Percentiles rank a stretch among this genome's conserved stretches.
These are phyloP conservation scores for Cariama cristata DNA, from an alignment of 2,113 vertebrate genomes.

Conservation along the genomic window DNA sequence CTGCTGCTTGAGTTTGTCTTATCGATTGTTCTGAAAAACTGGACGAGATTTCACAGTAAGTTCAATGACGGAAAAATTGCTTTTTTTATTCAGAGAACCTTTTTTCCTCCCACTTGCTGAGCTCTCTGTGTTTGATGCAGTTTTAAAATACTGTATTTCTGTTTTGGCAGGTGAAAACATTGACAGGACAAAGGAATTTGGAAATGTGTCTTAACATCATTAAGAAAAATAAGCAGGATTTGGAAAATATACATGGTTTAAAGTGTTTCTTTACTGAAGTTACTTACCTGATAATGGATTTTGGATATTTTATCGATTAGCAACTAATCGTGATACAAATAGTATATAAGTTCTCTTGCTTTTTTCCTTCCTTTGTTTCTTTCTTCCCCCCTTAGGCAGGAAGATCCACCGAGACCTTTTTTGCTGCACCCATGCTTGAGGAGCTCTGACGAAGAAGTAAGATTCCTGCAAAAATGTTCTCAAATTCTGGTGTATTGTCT, in stretches of 20 bases:
- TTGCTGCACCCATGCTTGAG: slow-evolving; percentile 89
- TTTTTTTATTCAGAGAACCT: not conserved
- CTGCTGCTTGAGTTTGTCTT: not conserved
- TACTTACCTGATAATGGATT: not conserved
- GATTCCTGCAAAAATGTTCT: slow-evolving; percentile 91
- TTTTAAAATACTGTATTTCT: not conserved
- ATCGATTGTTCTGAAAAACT: not conserved
- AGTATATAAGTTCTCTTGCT: not conserved
- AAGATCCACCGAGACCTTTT: slow-evolving; percentile 89
- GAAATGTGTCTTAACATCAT: not conserved
- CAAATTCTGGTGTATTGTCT: slow-evolving; percentile 91
- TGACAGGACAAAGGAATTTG: not conserved
- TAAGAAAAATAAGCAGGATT: not conserved
- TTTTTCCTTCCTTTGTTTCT: not conserved
- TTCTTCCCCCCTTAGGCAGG: slow-evolving; percentile 76
- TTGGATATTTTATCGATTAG: not conserved
- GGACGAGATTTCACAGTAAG: not conserved
- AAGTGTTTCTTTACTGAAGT: not conserved
- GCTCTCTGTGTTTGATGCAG: not conserved
- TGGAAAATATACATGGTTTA: not conserved
- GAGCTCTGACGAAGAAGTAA: slow-evolving; percentile 87
- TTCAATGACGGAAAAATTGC: not conserved
- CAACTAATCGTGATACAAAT: not conserved
- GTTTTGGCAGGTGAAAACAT: not conserved
- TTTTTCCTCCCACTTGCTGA: not conserved